Conservation (phyloP, 1,140 invertebrate genomes). For the Polypedilum vanderplanki region DNA sequence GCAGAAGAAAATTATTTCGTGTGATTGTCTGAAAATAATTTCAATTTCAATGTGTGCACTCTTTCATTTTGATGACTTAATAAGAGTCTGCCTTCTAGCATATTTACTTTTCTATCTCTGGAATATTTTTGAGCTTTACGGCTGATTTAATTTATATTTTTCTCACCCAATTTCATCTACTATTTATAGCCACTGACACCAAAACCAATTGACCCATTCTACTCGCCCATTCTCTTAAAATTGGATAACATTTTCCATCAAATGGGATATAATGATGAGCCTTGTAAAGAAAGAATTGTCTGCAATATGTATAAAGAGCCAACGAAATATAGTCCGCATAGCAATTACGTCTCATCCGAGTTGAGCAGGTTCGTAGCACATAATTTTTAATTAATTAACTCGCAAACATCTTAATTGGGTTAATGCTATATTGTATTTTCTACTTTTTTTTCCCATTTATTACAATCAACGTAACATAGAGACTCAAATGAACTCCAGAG, state of each 20-base stretch:
- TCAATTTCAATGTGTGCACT: background rate
- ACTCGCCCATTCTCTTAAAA: conserved; percentile 64
- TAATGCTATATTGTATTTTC: conserved; percentile 21
- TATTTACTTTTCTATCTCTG: background rate
- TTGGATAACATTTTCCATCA: conserved; percentile 66
- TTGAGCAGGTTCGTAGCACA: conserved; percentile 63
- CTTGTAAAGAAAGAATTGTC: conserved; percentile 65
- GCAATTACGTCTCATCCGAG: conserved; percentile 74
- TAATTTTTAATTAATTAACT: too few relatives aligned
- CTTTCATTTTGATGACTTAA: too few relatives aligned
- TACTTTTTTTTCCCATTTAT: background rate
- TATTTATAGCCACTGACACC: conserved; percentile 39
- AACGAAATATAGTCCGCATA: conserved; percentile 65
- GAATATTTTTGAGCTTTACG: background rate
- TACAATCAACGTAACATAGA: conserved; percentile 43
- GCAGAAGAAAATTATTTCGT: background rate
- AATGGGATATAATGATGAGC: conserved; percentile 57
- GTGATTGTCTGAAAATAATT: background rate
- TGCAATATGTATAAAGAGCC: conserved; percentile 79
- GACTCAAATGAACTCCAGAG: conserved; percentile 61
- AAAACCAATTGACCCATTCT: conserved; percentile 59
- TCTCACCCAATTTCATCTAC: background rate
- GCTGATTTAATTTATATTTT: conserved; percentile 20
- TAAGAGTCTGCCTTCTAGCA: background rate
- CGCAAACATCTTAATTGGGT: conserved; percentile 9